These are phyloP conservation scores for Carabus problematicus DNA, from an alignment of 2,888 invertebrate genomes.

Conservation along the genomic window DNA sequence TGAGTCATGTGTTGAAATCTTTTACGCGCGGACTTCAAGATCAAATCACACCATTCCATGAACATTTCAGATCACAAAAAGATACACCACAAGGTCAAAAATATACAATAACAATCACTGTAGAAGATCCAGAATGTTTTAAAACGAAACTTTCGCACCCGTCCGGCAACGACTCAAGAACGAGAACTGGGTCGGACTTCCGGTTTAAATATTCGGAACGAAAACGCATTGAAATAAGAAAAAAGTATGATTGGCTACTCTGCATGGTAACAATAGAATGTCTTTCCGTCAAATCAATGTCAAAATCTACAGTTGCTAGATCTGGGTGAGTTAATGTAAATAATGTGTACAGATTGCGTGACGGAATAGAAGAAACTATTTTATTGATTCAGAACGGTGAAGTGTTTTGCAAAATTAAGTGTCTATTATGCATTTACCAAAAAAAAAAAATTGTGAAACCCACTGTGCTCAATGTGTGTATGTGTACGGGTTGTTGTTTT, in stretches of 20 bases:
- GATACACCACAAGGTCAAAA: no score
- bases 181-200: slow-evolving; percentile 1
- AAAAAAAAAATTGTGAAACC: not conserved
- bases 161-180: not conserved
- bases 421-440: not conserved
- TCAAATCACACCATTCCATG: no score
- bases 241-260: no score
- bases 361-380: not conserved
- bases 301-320: not conserved
- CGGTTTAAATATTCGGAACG: not conserved
- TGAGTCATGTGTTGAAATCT: no score
- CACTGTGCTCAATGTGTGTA: slow-evolving; percentile 2
- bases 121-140: not conserved
- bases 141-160: not conserved
- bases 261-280: not conserved
- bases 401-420: slow-evolving; percentile 2
- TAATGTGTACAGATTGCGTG: not conserved
- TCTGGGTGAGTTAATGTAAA: not conserved
- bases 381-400: not conserved
- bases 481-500: slow-evolving; percentile 3
- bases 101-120: not conserved
- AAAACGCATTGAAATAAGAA: not conserved
- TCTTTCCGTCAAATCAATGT: not conserved
- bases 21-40: no score
- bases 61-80: no score